Percentiles rank a stretch among this genome's conserved stretches.
phyloP scores from a whole-genome alignment of 2,113 vertebrate species.

The Esox niger region DNA sequence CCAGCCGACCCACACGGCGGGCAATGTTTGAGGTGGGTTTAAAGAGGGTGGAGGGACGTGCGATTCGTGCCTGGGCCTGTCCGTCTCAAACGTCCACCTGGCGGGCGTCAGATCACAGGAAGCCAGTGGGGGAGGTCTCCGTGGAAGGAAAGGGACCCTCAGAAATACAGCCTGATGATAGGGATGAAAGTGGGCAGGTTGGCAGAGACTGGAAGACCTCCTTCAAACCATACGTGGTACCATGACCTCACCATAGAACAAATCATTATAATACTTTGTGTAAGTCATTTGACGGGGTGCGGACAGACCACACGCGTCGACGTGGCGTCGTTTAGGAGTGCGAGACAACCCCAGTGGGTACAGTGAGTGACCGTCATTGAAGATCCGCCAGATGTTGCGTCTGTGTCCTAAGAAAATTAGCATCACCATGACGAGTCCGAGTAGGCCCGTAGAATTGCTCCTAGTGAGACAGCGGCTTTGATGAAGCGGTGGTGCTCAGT shows the following conservation, averaged over 20 bases:
- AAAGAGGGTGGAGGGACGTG: constrained; percentile 53
- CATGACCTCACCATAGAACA: too few species aligned
- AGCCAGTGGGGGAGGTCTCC: constrained; percentile 7
- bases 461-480: constrained; percentile 49
- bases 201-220: not conserved
- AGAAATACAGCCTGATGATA: constrained; percentile 15
- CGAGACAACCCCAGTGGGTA: too few species aligned
- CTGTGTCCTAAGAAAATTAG: too few species aligned
- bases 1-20: constrained; percentile 20
- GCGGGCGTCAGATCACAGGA: constrained; percentile 29
- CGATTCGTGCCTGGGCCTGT: constrained; percentile 47
- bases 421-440: too few species aligned
- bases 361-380: too few species aligned
- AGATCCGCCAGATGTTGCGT: too few species aligned
- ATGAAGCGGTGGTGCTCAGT: constrained; percentile 38
- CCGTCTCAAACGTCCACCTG: not conserved
- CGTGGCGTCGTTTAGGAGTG: too few species aligned
- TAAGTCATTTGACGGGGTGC: too few species aligned
- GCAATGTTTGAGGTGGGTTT: constrained; percentile 60
- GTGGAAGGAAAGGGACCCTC: not conserved
- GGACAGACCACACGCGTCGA: too few species aligned
- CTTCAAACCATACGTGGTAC: too few species aligned
- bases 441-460: constrained; percentile 20
- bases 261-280: too few species aligned
- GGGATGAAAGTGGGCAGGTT: constrained; percentile 22